phyloP scores from a whole-genome alignment of 2,888 invertebrate genomes.

The Drosophila lutescens region DNA sequence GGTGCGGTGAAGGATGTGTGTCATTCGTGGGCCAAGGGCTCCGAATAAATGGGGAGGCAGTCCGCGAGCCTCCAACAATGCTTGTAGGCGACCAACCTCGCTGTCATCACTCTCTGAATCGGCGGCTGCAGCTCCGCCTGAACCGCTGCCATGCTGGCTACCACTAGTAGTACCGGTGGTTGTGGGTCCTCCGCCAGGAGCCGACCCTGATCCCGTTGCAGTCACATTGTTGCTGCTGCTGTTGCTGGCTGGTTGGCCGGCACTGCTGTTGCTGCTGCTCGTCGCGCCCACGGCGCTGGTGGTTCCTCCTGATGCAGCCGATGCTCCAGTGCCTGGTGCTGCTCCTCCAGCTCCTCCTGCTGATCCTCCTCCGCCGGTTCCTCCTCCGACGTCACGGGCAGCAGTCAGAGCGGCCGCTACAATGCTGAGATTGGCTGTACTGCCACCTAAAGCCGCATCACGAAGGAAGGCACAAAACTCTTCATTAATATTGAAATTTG shows the following conservation, averaged over 20 bases:
- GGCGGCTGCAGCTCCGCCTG: constrained; percentile 61
- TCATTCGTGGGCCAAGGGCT: constrained; percentile 97
- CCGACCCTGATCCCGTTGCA: constrained; percentile 20
- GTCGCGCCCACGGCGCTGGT: constrained; percentile 72
- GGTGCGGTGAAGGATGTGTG: constrained; percentile 96
- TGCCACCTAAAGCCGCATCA: constrained; percentile 49
- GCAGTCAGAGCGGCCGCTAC: constrained; percentile 76
- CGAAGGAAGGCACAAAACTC: constrained; percentile 22
- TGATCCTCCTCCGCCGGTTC: constrained; percentile 42
- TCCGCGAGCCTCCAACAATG: constrained; percentile 96
- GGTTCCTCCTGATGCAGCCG: constrained; percentile 30
- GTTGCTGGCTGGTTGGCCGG: constrained; percentile 41
- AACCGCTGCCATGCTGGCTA: constrained; percentile 37
- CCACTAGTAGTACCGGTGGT: constrained; percentile 16
- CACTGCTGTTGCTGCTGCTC: constrained; percentile 56
- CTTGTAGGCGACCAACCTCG: constrained; percentile 97
- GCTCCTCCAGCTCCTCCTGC: constrained; percentile 37
- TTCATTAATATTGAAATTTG: constrained; percentile 31
- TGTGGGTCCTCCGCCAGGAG: constrained; percentile 22
- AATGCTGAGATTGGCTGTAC: constrained; percentile 68
- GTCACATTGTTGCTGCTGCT: constrained; percentile 48
- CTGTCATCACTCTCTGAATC: constrained; percentile 95
- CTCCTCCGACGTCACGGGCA: constrained; percentile 54
- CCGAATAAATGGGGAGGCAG: constrained; percentile 98
- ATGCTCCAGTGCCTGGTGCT: constrained; percentile 33